Evolutionary conservation across 2,797 vertebrate species (phyloP).

Genomic region (Enoplosus armatus): DNA sequence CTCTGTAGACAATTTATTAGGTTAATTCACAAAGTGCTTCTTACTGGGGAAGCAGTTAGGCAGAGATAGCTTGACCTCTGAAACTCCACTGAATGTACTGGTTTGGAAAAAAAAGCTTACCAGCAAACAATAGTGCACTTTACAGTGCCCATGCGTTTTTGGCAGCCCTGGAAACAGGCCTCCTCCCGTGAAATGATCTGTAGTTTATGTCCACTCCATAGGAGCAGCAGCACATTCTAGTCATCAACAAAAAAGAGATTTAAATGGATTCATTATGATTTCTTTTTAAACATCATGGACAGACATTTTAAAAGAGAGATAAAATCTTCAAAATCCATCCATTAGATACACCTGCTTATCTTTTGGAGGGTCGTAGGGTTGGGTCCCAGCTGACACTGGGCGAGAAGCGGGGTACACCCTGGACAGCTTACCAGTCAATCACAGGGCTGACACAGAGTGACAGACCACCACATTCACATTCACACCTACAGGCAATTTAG

Average conservation of each 20-base stretch:
- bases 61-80: slow-evolving; percentile 29
- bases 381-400: too few species aligned
- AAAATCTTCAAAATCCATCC: not conserved
- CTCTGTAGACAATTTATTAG: slow-evolving; percentile 55
- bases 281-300: not conserved
- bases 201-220: not conserved
- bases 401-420: too few species aligned
- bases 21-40: slow-evolving; percentile 46
- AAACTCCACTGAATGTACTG: slow-evolving; percentile 5
- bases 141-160: not conserved
- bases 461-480: too few species aligned
- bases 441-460: too few species aligned
- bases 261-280: not conserved
- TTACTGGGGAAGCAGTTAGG: slow-evolving; percentile 22
- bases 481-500: too few species aligned
- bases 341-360: too few species aligned
- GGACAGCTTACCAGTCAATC: too few species aligned
- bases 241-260: not conserved
- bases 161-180: not conserved
- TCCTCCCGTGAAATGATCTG: not conserved
- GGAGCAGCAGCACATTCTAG: rapidly evolving
- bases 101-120: slow-evolving; percentile 33
- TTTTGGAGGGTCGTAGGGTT: too few species aligned
- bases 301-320: not conserved
- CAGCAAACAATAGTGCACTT: slow-evolving; percentile 18